Evolutionary conservation across 2,888 invertebrate genomes (phyloP).

Genomic region (Octodonta nipae): DNA sequence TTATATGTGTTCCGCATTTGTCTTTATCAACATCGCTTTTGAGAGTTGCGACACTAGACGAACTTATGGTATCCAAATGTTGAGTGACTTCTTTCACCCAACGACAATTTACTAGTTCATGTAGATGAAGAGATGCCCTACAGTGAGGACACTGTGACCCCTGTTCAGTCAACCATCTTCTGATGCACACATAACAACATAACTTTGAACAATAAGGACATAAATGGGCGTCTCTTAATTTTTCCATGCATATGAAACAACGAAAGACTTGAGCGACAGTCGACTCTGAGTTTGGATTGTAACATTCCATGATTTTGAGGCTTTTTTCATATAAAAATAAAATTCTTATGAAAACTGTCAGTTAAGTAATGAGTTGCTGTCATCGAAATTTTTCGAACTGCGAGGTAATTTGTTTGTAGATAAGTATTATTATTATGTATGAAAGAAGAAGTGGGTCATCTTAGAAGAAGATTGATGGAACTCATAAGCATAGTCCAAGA

Average conservation of each 20-base stretch:
- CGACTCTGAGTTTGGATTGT: slow-evolving; percentile 32
- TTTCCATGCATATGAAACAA: slow-evolving; percentile 95
- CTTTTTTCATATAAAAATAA: slow-evolving; percentile 1
- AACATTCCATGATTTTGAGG: slow-evolving; percentile 26
- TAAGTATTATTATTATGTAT: no score
- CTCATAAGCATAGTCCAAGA: slow-evolving; percentile 78
- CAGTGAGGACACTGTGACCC: slow-evolving; percentile 89
- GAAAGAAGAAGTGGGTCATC: slow-evolving; percentile 68
- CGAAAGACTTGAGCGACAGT: slow-evolving; percentile 82
- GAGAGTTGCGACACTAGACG: slow-evolving; percentile 36
- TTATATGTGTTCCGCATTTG: slow-evolving; percentile 72
- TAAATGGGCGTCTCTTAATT: slow-evolving; percentile 80
- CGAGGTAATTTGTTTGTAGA: no score
- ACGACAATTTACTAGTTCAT: slow-evolving; percentile 85
- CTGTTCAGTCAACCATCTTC: slow-evolving; percentile 85
- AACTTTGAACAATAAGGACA: slow-evolving; percentile 92
- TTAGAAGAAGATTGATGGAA: slow-evolving; percentile 69
- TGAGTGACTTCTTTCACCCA: slow-evolving; percentile 94
- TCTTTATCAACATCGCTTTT: slow-evolving; percentile 42
- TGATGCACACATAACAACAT: slow-evolving; percentile 82
- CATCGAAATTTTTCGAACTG: no score
- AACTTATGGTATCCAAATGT: slow-evolving; percentile 78
- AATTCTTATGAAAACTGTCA: not conserved
- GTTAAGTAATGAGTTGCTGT: no score
- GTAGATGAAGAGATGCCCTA: slow-evolving; percentile 68